phyloP scores from a whole-genome alignment of 1,140 invertebrate genomes.

The Bombus breviceps region DNA sequence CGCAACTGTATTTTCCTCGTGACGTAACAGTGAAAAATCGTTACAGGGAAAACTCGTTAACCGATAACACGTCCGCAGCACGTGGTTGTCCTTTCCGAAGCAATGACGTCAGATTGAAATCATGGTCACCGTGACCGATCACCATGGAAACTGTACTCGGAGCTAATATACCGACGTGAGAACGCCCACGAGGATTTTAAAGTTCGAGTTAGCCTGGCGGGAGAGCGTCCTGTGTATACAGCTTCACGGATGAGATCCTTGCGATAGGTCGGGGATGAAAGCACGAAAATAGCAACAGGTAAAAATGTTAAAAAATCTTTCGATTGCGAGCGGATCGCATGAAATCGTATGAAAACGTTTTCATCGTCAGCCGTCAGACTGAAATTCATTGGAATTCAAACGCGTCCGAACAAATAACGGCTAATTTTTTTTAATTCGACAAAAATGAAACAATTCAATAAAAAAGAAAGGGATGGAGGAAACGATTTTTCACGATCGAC shows the following conservation, averaged over 20 bases:
- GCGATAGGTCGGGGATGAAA: conserved; percentile 63
- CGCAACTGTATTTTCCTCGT: background rate
- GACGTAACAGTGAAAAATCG: conserved; percentile 37
- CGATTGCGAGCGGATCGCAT: background rate
- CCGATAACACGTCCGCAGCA: conserved; percentile 17
- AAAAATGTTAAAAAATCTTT: conserved; percentile 49
- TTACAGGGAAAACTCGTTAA: conserved; percentile 42
- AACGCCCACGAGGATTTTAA: conserved; percentile 66
- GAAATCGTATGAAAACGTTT: conserved; percentile 9
- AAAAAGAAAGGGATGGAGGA: background rate
- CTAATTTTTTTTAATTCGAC: background rate
- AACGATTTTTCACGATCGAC: background rate
- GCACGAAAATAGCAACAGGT: conserved; percentile 65
- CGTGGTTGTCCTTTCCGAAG: conserved; percentile 38
- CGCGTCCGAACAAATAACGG: background rate
- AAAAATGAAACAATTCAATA: background rate
- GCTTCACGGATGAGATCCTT: conserved; percentile 63
- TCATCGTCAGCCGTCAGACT: background rate
- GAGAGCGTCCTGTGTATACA: conserved; percentile 32
- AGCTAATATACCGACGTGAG: conserved; percentile 18
- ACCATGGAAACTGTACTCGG: conserved; percentile 42
- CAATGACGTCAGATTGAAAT: conserved; percentile 63
- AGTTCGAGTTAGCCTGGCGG: conserved; percentile 37
- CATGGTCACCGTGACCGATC: conserved; percentile 63
- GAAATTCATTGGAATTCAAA: background rate